Percentiles rank a stretch among this genome's conserved stretches.
Evolutionary conservation across 2,888 invertebrate species (phyloP).

Genomic region (Pachydiplax longipennis): DNA sequence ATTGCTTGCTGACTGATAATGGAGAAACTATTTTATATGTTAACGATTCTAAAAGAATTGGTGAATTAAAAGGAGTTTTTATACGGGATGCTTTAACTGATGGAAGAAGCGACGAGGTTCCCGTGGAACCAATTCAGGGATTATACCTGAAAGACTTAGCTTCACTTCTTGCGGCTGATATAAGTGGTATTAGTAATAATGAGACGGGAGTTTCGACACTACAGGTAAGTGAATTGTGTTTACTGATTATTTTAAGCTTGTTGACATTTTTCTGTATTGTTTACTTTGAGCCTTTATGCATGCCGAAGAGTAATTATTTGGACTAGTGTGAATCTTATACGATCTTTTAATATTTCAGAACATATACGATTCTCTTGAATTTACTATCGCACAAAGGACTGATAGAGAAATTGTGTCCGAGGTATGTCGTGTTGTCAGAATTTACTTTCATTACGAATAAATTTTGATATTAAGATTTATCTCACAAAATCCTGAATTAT

Average conservation of each 20-base stretch:
- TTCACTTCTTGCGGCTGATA: conserved; percentile 54
- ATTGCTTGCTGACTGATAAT: background rate
- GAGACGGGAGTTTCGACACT: conserved; percentile 59
- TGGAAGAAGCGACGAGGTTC: conserved; percentile 33
- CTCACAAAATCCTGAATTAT: no score
- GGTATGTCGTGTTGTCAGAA: conserved; percentile 53
- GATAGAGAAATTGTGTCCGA: conserved; percentile 50
- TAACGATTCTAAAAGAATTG: background rate
- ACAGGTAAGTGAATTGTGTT: conserved; percentile 54
- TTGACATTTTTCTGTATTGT: background rate
- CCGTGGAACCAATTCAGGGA: conserved; percentile 50
- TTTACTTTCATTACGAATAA: background rate
- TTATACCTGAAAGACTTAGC: conserved; percentile 52
- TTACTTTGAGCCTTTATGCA: background rate
- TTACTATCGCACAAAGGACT: conserved; percentile 50
- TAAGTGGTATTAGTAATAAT: conserved; percentile 58
- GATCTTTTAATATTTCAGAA: conserved; percentile 54
- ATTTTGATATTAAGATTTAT: no score
- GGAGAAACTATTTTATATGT: background rate
- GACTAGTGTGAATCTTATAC: background rate
- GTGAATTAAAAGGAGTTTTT: background rate
- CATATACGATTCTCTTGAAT: conserved; percentile 55
- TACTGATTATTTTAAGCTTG: background rate
- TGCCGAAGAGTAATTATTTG: background rate
- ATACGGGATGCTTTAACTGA: background rate